These are phyloP conservation scores for Hirtodrosophila confusa DNA, from an alignment of 2,888 invertebrate genomes.

Conservation along the genomic window DNA sequence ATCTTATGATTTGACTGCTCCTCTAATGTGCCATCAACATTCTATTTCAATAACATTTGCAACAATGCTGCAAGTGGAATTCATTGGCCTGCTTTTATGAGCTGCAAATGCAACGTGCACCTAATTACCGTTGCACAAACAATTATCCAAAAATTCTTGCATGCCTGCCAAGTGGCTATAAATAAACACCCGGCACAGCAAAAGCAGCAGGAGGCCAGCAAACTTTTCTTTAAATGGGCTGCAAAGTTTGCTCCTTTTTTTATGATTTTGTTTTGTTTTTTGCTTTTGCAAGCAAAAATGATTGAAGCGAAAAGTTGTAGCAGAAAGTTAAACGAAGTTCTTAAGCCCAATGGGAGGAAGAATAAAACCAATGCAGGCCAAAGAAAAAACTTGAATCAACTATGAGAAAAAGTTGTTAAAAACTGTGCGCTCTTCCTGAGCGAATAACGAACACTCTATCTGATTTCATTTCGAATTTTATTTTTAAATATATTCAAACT, in stretches of 20 bases:
- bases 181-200: conserved; percentile 46
- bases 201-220: conserved; percentile 4
- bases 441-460: conserved; percentile 21
- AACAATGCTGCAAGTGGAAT: conserved; percentile 19
- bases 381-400: conserved; percentile 19
- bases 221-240: conserved; percentile 45
- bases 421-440: conserved; percentile 4
- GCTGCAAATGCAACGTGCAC: conserved; percentile 42
- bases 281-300: conserved; percentile 39
- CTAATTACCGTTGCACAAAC: conserved; percentile 54
- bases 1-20: conserved; percentile 42
- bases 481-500: too few relatives aligned
- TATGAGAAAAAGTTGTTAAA: conserved; percentile 6
- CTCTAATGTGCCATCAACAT: conserved; percentile 24
- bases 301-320: conserved; percentile 58
- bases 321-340: conserved; percentile 61
- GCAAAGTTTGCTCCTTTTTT: conserved; percentile 16
- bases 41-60: conserved; percentile 46
- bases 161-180: conserved; percentile 51
- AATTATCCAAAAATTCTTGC: conserved; percentile 38
- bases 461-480: too few relatives aligned
- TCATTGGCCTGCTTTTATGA: conserved; percentile 37
- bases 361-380: conserved; percentile 17
- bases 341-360: conserved; percentile 14
- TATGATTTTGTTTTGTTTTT: conserved; percentile 1